Conservation (phyloP, 2,888 invertebrate genomes). For the Cephus pulcher region DNA sequence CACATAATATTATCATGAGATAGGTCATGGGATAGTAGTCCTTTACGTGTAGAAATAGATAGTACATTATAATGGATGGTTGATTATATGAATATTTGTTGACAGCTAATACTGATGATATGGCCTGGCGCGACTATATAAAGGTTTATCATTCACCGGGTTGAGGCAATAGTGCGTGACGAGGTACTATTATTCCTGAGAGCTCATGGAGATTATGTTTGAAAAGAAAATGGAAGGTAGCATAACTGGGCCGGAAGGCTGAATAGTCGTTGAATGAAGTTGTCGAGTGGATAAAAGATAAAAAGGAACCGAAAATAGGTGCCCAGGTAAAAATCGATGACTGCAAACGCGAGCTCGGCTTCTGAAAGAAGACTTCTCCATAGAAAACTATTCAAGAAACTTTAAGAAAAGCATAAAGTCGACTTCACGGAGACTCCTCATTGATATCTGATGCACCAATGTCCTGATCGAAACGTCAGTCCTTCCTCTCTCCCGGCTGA, state of each 20-base stretch:
- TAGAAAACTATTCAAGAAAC: background rate
- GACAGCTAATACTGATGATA: background rate
- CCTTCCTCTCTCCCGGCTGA: background rate
- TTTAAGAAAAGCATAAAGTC: background rate
- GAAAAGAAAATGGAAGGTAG: background rate
- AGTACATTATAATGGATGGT: background rate
- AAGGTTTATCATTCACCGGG: background rate
- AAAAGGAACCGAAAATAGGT: background rate
- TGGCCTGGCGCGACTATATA: background rate
- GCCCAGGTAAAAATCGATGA: background rate
- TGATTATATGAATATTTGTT: background rate
- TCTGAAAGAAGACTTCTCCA: background rate
- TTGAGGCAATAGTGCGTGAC: background rate
- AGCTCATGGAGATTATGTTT: background rate
- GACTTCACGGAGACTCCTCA: background rate
- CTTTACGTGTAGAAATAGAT: background rate
- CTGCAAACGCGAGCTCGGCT: background rate
- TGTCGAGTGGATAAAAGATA: background rate
- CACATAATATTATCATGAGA: background rate
- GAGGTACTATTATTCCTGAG: background rate
- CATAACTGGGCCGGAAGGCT: background rate
- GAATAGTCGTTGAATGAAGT: background rate
- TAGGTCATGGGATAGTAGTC: background rate
- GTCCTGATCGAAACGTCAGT: conserved; percentile 1
- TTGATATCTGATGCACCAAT: background rate